Base-by-base conservation (phyloP, 2,113 vertebrate genomes). In the Antennarius striatus region DNA sequence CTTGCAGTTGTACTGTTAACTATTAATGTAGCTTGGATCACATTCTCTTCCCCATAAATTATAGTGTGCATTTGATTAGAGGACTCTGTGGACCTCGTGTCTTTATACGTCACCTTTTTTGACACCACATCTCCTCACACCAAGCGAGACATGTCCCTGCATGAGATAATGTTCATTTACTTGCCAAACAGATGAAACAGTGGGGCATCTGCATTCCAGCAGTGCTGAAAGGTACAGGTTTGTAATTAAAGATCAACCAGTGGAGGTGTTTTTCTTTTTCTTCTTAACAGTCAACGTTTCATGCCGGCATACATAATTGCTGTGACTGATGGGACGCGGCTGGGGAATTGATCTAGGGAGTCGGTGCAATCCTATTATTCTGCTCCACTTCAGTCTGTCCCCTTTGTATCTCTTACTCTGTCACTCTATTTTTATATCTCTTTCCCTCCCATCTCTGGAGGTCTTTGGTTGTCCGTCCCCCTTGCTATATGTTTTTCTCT, bases 321-420 rank as follows among this genome's bases (percentile, higher is more conserved):
- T 56, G 36, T 87, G 88, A 91, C 67, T 84, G 84, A 90, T 89
- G 69, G 77, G 58, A n/a, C 73, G 72, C 80, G 56, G 61, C 59
- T 3, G 58, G 68, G 76, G 79, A 86, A 89, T 86, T 86, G 83
- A 89, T 90, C 88, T 53, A 22, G 53, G 74, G 51, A 77, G 71
- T 64, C 17, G 43, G 62, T 81, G 83, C 48, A 12, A 71, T 81
- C 71, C 72, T 74, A 83, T 78, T 87, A 82, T 87, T 82, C 55
- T 87, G 75, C 81, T 87, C 75, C 57, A 74, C 67, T 79, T 84
- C 79, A 80, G 79, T 83, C 54, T 76, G 52, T 50, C 48, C 55
- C 40, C 46, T 29, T 54, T 48, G 9, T 39, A 9, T 45, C 43
- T 36, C 4, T 45, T 42, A 7, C 9, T 28, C 43, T 52, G 49